Evolutionary conservation across 2,888 invertebrate genomes (phyloP), one percentile per base, ranked within the genome.

Genomic region (Rapana venosa): DNA sequence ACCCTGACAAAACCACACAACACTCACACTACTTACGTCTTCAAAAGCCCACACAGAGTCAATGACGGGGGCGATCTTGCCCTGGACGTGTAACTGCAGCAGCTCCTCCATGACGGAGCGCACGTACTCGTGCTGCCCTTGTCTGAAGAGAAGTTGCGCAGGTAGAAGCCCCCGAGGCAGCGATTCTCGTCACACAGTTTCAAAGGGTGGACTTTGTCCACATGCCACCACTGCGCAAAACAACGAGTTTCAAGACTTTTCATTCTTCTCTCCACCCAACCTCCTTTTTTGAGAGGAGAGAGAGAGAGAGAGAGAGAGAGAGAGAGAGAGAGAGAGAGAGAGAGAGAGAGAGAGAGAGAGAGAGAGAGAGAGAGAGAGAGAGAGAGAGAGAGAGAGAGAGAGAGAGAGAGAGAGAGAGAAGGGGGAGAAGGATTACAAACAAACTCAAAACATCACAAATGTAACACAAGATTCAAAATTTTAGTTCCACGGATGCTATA

Each of bases 171-270:
- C 81, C 97, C 97, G 91, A 98, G 97, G 91, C 97, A 97, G 96
- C 98, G 98, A 97, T 98, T 98, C 96, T 98, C 98, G 94, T 98
- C 98, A 96, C 98, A 98, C 94, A 98, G 97, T 96, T 98, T 98
- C 96, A 98, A 97, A 13, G 98, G 98, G 8, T 98, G 98, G 92
- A 98, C 97, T 96, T 98, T 98, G 96, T 98, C 98, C 91, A 98
- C 98, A 97, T 98, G 98, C 98, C 98, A 98, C 98, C 98, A 98
- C 96, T 96, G 92, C 32, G 8, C 47, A 5, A 8, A 2, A 47
- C 47, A 47, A 47, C 47, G 8, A 47, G 47, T 5, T 8, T 47
- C 47, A 47, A 47, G 47, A 47, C 2, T 47, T 5, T 47, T 47
- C 47, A 8, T 47, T 47, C 47, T 47, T 47, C 47, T 47, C 47